Conservation (phyloP, 2,113 vertebrate genomes). For the Myrmophylax atrothorax region DNA sequence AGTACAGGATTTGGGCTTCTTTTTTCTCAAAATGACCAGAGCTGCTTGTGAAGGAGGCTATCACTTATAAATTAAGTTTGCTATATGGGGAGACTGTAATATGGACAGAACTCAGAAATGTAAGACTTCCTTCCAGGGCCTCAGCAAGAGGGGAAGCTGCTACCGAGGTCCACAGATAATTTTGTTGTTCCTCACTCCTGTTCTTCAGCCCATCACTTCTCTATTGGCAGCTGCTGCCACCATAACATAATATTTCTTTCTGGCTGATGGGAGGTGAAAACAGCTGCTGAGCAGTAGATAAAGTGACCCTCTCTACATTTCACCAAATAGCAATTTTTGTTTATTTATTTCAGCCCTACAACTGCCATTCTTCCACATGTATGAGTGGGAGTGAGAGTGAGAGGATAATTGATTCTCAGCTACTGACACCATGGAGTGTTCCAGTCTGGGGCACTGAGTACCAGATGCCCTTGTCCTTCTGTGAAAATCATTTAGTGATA, state of each 20-base stretch:
- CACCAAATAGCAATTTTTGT: not conserved
- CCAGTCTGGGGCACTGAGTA: not conserved
- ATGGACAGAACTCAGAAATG: not conserved
- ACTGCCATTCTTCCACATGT: not conserved
- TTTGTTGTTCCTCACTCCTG: not conserved
- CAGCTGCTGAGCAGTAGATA: constrained; percentile 16
- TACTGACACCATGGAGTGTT: not conserved
- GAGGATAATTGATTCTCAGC: not conserved
- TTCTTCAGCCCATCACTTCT: not conserved
- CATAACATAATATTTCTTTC: not conserved
- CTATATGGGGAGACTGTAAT: rapidly evolving
- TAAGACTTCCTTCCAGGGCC: not conserved
- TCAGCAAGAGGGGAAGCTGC: not conserved
- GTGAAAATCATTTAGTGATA: not conserved
- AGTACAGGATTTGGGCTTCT: not conserved
- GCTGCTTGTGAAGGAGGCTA: not conserved
- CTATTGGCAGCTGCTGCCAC: not conserved
- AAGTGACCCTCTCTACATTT: not conserved
- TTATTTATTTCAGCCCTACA: not conserved
- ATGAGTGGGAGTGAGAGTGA: not conserved
- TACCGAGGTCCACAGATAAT: not conserved
- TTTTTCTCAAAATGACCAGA: not conserved
- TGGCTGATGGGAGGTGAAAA: not conserved
- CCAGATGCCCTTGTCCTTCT: not conserved
- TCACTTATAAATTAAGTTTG: not conserved